Percentiles rank a stretch among this genome's conserved stretches.
phyloP scores from a whole-genome alignment of 2,888 invertebrate species.

The Crioceris asparagi region DNA sequence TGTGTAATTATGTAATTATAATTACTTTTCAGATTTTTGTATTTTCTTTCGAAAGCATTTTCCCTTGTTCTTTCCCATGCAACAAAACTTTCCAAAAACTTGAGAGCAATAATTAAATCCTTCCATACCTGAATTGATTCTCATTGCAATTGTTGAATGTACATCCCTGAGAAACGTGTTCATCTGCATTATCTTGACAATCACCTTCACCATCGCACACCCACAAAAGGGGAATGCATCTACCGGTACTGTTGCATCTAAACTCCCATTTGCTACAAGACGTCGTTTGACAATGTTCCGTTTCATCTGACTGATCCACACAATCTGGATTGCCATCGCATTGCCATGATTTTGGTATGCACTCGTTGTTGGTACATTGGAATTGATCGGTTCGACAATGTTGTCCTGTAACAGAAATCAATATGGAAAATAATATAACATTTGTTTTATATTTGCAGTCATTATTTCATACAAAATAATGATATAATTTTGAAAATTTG shows the following conservation, averaged over 20 bases:
- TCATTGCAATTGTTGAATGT: conserved; percentile 33
- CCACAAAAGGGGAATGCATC: conserved; percentile 60
- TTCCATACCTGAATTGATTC: conserved; percentile 32
- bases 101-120: too few species aligned
- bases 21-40: too few species aligned
- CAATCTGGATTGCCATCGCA: conserved; percentile 46
- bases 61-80: not conserved
- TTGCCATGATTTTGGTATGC: conserved; percentile 46
- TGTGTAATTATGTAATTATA: too few species aligned
- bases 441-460: too few species aligned
- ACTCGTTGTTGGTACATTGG: conserved; percentile 48
- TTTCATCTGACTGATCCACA: conserved; percentile 54
- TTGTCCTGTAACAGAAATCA: conserved; percentile 20
- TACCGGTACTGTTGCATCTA: conserved; percentile 49
- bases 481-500: too few species aligned
- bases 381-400: conserved; percentile 41
- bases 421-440: too few species aligned
- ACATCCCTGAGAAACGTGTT: conserved; percentile 33
- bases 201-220: conserved; percentile 61
- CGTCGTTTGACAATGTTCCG: conserved; percentile 43
- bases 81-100: not conserved
- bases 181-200: conserved; percentile 58
- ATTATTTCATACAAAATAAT: too few species aligned
- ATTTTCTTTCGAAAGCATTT: too few species aligned
- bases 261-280: conserved; percentile 45